phyloP scores from a whole-genome alignment of 2,888 invertebrate species.

The Parnassius orleans region DNA sequence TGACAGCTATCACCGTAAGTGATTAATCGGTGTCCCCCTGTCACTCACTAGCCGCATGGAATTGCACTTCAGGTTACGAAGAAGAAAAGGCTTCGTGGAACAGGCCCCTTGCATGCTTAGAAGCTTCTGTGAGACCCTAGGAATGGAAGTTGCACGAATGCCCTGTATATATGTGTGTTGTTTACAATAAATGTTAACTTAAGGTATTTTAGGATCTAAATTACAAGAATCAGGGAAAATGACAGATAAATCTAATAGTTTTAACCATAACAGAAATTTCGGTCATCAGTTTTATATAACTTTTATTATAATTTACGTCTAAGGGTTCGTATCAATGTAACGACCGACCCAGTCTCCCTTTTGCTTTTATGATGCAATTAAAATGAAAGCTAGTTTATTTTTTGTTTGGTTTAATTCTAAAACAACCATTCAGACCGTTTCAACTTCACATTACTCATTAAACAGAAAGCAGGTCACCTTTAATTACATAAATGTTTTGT shows the following conservation, averaged over 20 bases:
- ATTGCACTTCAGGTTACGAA: conserved; percentile 56
- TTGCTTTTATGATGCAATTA: too few species aligned
- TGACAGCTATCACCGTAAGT: conserved; percentile 75
- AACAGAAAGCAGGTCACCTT: too few species aligned
- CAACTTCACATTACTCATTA: too few species aligned
- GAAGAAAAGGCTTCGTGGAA: conserved; percentile 64
- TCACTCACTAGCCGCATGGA: conserved; percentile 75
- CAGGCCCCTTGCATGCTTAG: conserved; percentile 78
- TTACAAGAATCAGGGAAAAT: neutral
- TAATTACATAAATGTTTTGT: neutral
- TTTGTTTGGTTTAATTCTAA: too few species aligned
- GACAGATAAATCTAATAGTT: neutral
- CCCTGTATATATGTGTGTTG: conserved; percentile 63
- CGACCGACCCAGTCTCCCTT: too few species aligned
- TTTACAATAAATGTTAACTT: conserved; percentile 41
- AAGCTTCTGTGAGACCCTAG: conserved; percentile 69
- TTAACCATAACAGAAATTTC: neutral
- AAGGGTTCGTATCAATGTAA: neutral
- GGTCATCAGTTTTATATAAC: neutral
- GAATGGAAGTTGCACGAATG: conserved; percentile 67
- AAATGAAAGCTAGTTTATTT: neutral
- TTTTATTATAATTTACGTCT: neutral
- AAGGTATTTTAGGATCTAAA: conserved; percentile 4
- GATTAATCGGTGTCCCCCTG: conserved; percentile 63
- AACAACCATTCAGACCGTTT: too few species aligned